A percentile compares a stretch with the other conserved stretches of the same genome.
Evolutionary conservation across 2,888 invertebrate species (phyloP).

Genomic region (Cantharis nigra): DNA sequence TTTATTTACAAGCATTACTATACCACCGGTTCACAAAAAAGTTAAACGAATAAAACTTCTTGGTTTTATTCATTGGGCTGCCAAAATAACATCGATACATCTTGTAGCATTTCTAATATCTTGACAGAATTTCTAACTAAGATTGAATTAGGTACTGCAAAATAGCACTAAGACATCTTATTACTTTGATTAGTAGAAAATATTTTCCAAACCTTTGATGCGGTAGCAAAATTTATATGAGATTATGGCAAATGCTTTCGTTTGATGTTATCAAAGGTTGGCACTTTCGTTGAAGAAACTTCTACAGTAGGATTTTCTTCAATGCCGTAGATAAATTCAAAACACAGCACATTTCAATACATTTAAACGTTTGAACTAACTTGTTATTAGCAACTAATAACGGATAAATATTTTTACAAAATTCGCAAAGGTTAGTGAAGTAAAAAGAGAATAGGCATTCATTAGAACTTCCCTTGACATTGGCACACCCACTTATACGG

Average conservation of each 20-base stretch:
- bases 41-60: background rate
- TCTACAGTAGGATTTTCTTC: background rate
- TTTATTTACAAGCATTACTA: too few species aligned
- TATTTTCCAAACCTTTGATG: background rate
- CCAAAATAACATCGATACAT: background rate
- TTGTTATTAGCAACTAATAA: background rate
- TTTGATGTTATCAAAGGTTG: background rate
- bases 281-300: background rate
- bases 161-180: background rate
- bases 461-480: constrained; percentile 36
- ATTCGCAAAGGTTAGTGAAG: constrained; percentile 10
- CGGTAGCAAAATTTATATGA: background rate
- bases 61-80: background rate
- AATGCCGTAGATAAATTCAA: background rate
- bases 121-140: too few species aligned
- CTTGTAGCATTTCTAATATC: background rate
- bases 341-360: background rate
- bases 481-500: constrained; percentile 31
- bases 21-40: too few species aligned
- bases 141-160: too few species aligned
- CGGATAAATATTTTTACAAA: background rate
- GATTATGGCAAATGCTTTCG: background rate
- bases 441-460: constrained; percentile 23
- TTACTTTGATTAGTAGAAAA: background rate
- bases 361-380: background rate